Evolutionary conservation across 2,888 invertebrate genomes (phyloP).

Genomic region (Megamerina dolium): DNA sequence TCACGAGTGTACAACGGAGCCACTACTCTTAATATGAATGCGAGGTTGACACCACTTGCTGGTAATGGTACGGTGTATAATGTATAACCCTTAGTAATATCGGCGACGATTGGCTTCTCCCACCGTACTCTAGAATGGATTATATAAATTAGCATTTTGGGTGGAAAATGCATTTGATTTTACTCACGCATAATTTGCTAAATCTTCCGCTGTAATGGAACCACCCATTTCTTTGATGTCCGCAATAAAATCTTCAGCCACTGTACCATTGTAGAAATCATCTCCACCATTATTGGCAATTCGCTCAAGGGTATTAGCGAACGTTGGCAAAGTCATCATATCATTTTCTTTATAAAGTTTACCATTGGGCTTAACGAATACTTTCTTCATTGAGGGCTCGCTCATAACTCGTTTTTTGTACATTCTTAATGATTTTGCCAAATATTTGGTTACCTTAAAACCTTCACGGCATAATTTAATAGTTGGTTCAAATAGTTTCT

Average conservation of each 20-base stretch:
- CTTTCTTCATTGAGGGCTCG: constrained; percentile 56
- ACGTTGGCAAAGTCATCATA: constrained; percentile 56
- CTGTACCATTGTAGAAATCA: constrained; percentile 73
- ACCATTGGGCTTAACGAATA: constrained; percentile 58
- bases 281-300: constrained; percentile 70
- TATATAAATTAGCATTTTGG: not conserved
- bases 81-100: constrained; percentile 57
- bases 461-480: constrained; percentile 72
- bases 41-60: constrained; percentile 75
- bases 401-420: constrained; percentile 54
- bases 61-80: constrained; percentile 76
- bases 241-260: constrained; percentile 52
- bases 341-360: constrained; percentile 53
- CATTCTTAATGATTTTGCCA: constrained; percentile 54
- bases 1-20: constrained; percentile 47
- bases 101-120: constrained; percentile 58
- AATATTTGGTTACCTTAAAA: constrained; percentile 60
- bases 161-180: constrained; percentile 22
- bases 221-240: constrained; percentile 69
- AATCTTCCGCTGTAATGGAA: constrained; percentile 71
- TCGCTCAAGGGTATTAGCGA: constrained; percentile 64
- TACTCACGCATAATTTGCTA: constrained; percentile 69
- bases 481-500: constrained; percentile 67
- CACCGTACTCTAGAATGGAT: constrained; percentile 49
- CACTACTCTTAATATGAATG: constrained; percentile 76